Conservation (phyloP, 2,888 invertebrate genomes). For the Synanthedon vespiformis region DNA sequence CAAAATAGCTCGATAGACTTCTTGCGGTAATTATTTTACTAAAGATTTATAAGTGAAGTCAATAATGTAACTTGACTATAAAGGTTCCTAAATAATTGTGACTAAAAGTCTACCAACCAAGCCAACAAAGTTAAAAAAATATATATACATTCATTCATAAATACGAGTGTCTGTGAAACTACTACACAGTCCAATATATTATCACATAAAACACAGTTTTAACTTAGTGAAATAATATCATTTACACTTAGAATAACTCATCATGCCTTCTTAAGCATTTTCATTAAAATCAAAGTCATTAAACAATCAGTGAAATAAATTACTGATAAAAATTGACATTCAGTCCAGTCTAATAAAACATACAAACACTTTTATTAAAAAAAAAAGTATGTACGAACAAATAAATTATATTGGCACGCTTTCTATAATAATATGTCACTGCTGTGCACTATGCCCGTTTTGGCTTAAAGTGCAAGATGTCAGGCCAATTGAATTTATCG, state of each 20-base stretch:
- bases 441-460: not conserved
- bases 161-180: not conserved
- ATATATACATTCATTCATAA: too few relatives aligned
- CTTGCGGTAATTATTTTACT: too few relatives aligned
- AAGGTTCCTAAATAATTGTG: too few relatives aligned
- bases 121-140: too few relatives aligned
- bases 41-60: too few relatives aligned
- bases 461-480: too few relatives aligned
- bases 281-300: not conserved
- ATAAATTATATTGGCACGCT: not conserved
- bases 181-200: slow-evolving; percentile 1
- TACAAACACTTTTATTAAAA: too few relatives aligned
- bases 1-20: too few relatives aligned
- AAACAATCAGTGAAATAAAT: not conserved
- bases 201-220: slow-evolving; percentile 9
- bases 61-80: too few relatives aligned
- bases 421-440: not conserved
- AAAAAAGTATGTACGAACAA: too few relatives aligned
- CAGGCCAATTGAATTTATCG: too few relatives aligned
- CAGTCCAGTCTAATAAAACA: not conserved
- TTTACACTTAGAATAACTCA: not conserved
- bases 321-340: not conserved
- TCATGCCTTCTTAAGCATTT: not conserved
- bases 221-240: slow-evolving; percentile 1
- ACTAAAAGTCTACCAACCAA: too few relatives aligned